phyloP scores from a whole-genome alignment of 2,113 vertebrate species.

The Cairina moschata region DNA sequence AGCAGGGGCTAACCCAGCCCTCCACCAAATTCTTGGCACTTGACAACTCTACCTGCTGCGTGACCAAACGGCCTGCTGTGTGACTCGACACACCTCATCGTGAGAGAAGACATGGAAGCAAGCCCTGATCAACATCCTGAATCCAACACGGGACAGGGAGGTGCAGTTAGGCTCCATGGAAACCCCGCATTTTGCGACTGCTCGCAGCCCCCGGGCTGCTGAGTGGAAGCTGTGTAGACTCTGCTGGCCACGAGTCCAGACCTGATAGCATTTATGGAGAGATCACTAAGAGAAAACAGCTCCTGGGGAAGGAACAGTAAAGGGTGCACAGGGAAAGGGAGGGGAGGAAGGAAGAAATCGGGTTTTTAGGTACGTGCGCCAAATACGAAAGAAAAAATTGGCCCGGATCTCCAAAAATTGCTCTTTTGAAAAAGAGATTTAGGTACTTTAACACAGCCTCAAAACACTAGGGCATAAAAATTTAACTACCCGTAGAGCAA shows the following conservation, averaged over 20 bases:
- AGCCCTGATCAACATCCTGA: rapidly evolving
- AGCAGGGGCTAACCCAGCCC: background rate
- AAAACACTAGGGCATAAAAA: background rate
- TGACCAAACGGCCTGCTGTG: background rate
- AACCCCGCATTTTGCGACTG: background rate
- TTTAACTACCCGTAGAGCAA: background rate
- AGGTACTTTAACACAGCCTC: background rate
- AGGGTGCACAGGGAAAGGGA: background rate
- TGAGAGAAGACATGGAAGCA: background rate
- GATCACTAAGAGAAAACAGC: background rate
- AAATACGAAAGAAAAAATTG: background rate
- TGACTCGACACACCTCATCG: background rate
- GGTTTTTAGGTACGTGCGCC: background rate
- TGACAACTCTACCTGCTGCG: background rate
- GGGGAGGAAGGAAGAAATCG: background rate
- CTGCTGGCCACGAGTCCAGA: background rate
- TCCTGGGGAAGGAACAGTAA: background rate
- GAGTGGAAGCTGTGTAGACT: background rate
- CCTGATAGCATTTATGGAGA: background rate
- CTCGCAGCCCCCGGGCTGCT: background rate
- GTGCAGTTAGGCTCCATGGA: background rate
- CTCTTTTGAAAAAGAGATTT: background rate
- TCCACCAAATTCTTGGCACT: background rate
- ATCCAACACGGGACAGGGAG: background rate
- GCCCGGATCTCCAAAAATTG: background rate